phyloP scores from a whole-genome alignment of 2,797 vertebrate species.

The Manis javanica region DNA sequence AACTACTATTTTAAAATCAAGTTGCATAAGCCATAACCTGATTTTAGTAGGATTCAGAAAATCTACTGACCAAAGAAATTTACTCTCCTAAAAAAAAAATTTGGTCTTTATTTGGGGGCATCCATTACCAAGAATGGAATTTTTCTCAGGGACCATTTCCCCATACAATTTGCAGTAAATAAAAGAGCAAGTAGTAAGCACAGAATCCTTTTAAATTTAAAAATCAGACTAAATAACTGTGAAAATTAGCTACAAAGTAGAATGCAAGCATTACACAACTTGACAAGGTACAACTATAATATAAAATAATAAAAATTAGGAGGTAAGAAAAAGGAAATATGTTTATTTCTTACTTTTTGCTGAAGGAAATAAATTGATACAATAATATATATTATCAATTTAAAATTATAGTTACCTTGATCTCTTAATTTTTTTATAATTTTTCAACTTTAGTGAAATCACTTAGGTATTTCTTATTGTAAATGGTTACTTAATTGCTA shows the following conservation, averaged over 20 bases:
- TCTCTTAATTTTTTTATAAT: conserved; percentile 36
- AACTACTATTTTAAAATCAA: conserved; percentile 25
- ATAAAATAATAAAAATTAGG: conserved; percentile 25
- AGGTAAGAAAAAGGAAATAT: neutral
- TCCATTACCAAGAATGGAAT: neutral
- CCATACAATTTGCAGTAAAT: neutral
- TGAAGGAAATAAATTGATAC: conserved; percentile 2
- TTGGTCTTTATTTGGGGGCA: neutral
- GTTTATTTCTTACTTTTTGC: conserved; percentile 45
- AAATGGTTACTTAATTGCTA: neutral
- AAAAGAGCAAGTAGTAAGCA: neutral
- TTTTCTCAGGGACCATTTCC: neutral
- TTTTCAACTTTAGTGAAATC: conserved; percentile 49
- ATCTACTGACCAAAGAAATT: neutral
- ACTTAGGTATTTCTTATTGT: conserved; percentile 15
- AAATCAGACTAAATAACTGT: neutral
- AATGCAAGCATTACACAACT: conserved; percentile 22
- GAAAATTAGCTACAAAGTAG: conserved; percentile 44
- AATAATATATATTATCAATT: neutral
- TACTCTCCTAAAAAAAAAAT: conserved; percentile 21
- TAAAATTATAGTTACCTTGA: neutral
- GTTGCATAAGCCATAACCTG: neutral
- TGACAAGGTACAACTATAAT: conserved; percentile 34
- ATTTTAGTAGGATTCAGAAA: conserved; percentile 23
- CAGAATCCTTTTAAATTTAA: neutral